Percentiles rank a stretch among this genome's conserved stretches.
phyloP scores from a whole-genome alignment of 2,113 vertebrate genomes.

The Apus apus region DNA sequence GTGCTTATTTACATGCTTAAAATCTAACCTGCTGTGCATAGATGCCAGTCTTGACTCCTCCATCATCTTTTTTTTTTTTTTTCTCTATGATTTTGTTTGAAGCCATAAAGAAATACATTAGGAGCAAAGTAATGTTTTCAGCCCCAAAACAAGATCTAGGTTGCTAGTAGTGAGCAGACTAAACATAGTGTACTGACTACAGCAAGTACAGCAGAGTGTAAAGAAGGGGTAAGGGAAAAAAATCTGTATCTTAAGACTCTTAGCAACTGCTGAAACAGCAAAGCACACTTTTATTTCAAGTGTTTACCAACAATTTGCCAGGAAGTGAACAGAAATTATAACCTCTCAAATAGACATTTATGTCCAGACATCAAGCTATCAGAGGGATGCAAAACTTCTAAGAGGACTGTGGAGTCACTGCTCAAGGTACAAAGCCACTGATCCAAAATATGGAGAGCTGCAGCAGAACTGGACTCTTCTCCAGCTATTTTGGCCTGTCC shows the following conservation, averaged over 20 bases:
- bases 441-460: rapidly evolving
- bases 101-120: not conserved
- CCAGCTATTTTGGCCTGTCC: not conserved
- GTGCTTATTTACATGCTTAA: not conserved
- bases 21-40: not conserved
- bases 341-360: not conserved
- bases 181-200: not conserved
- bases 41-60: not conserved
- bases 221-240: not conserved
- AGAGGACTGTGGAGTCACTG: not conserved
- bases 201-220: not conserved
- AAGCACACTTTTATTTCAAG: not conserved
- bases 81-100: not conserved
- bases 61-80: not conserved
- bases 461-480: not conserved
- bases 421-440: not conserved
- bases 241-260: not conserved
- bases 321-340: not conserved
- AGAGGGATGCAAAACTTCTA: not conserved
- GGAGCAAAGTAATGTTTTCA: not conserved
- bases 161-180: not conserved
- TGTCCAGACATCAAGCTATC: not conserved
- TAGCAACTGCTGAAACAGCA: not conserved
- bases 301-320: not conserved
- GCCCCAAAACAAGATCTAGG: not conserved